Evolutionary conservation across 2,797 vertebrate genomes (phyloP), one percentile per base, ranked within the genome.

Genomic region (Syngnathus rostellatus): DNA sequence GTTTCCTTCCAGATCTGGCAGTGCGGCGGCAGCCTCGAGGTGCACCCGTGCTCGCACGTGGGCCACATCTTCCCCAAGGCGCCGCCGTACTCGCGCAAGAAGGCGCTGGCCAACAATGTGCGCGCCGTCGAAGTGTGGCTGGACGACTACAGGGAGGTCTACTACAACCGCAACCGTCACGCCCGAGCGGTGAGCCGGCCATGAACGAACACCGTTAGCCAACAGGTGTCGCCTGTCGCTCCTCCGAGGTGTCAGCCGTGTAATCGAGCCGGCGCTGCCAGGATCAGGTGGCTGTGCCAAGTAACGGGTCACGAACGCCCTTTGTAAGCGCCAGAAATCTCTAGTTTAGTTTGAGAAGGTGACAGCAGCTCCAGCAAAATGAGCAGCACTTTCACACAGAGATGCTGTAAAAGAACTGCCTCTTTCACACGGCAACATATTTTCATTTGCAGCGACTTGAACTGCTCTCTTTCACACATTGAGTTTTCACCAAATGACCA

Each of bases 1-100:
- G 46, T 57, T 76, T 41, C 65, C 40, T 72, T 21, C 54, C 81
- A 98, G 96, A 97, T 96, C 81, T 98, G 95, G 95, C 96, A 98
- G 77, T 98, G 97, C 64, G 96, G 96, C 41, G 96, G 96, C 73
- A 94, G 85, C 74, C 90, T 98, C 83, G 96, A 98, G 86, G 83
- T 94, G 76, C 95, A 98, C 82, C 96, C 97, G 0, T 99, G 97
- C 83, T 99, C 94, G 54, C 97, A 99, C 0, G 97, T 99, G 74
- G 97, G 97, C 19, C 97, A 99, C 0, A 93, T 99, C n/a, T 99
- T 99, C 79, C 97, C 97, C 1, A 98, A 98, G 78, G 93, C 92
- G 61, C 95, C 97, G 0, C 97, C 97, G 0, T 99, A 99, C 21
- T 92, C 95, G 3, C 90, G 97, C 41, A 94, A 91, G 11, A 98